A percentile compares a stretch with the other conserved stretches of the same genome.
phyloP scores from a whole-genome alignment of 2,888 invertebrate genomes.

The Helobdella robusta region DNA sequence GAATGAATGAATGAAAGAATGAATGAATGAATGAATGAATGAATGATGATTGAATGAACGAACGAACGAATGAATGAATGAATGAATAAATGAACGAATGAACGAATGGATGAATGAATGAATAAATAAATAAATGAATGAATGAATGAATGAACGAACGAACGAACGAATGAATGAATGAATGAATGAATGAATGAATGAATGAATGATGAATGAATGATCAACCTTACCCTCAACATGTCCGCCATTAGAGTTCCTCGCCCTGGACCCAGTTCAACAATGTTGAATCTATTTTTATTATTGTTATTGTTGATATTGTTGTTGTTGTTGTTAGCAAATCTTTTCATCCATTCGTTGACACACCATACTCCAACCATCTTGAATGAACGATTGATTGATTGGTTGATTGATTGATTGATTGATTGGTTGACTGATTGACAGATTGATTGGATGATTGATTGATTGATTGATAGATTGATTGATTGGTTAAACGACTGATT shows the following conservation, averaged over 20 bases:
- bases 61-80: not conserved
- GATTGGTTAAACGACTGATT: too few relatives aligned
- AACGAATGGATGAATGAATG: not conserved
- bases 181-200: not conserved
- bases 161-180: not conserved
- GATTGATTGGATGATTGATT: too few relatives aligned
- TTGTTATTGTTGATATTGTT: not conserved
- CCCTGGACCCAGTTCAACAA: slow-evolving; percentile 92
- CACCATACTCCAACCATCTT: slow-evolving; percentile 81
- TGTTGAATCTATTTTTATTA: slow-evolving; percentile 58
- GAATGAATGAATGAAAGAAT: not conserved
- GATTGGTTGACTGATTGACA: too few relatives aligned
- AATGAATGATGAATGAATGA: slow-evolving; percentile 5
- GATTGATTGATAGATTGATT: not conserved
- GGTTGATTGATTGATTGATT: too few relatives aligned
- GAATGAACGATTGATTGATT: too few relatives aligned
- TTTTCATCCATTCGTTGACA: slow-evolving; percentile 67
- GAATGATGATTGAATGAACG: not conserved
- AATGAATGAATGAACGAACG: not conserved
- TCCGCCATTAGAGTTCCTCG: slow-evolving; percentile 78
- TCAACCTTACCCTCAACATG: slow-evolving; percentile 63
- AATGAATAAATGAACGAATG: slow-evolving; percentile 5
- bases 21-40: not conserved
- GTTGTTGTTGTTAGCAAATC: slow-evolving; percentile 59
- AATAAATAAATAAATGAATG: not conserved